Conservation (phyloP, 2,113 vertebrate species). For the Eptatretus burgeri region DNA sequence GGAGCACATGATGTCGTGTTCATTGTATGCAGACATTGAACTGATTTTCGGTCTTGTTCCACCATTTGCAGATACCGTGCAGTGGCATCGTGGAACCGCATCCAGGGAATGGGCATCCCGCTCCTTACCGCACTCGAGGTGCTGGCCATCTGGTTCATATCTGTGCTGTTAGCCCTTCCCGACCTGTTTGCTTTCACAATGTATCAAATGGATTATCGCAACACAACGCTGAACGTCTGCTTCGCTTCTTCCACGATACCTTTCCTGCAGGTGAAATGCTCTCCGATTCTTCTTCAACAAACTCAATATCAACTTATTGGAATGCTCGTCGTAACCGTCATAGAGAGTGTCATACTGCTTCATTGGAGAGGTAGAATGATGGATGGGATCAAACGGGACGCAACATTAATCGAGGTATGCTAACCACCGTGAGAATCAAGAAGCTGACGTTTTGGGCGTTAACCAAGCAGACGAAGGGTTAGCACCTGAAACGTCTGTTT, state of each 20-base stretch:
- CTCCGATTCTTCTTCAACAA: not conserved
- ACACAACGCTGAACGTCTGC: conserved; percentile 25
- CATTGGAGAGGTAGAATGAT: too few species aligned
- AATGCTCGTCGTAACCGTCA: not conserved
- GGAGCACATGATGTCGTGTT: too few species aligned
- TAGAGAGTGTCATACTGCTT: too few species aligned
- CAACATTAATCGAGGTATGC: too few species aligned
- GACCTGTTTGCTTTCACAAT: conserved; percentile 57
- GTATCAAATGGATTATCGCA: conserved; percentile 24
- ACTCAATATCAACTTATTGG: not conserved
- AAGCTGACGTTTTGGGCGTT: too few species aligned
- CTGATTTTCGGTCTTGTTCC: too few species aligned
- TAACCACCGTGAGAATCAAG: too few species aligned
- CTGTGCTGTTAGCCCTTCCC: conserved; percentile 52
- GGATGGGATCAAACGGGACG: too few species aligned
- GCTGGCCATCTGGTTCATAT: conserved; percentile 54
- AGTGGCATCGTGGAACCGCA: conserved; percentile 83
- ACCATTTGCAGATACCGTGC: conserved; percentile 47
- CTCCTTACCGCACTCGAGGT: conserved; percentile 63
- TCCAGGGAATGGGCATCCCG: conserved; percentile 77
- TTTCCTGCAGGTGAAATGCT: conserved; percentile 30
- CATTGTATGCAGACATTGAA: too few species aligned
- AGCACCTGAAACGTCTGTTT: too few species aligned
- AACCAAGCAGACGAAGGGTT: too few species aligned
- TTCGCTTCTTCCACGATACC: conserved; percentile 29